A percentile compares a stretch with the other conserved stretches of the same genome.
phyloP scores from a whole-genome alignment of 2,888 invertebrate species.

The Epinotia ramella region DNA sequence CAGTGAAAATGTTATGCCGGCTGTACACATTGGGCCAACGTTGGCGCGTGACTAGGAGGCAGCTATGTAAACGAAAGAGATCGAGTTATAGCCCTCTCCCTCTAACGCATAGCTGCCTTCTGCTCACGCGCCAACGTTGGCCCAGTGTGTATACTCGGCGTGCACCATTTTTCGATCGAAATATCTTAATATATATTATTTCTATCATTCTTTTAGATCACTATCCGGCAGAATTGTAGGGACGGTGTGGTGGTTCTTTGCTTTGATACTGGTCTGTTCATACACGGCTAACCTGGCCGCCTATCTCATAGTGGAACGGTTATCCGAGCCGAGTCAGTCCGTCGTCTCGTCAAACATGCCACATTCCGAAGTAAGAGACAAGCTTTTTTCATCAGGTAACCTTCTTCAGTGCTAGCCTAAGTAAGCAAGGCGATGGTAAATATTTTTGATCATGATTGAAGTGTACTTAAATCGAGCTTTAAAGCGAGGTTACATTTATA shows the following conservation, averaged over 20 bases:
- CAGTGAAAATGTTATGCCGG: too few relatives aligned
- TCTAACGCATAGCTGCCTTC: too few relatives aligned
- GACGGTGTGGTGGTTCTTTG: constrained; percentile 99
- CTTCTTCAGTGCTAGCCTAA: constrained; percentile 43
- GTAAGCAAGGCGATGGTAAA: constrained; percentile 41
- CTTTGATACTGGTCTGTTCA: constrained; percentile 98
- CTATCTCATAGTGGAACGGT: constrained; percentile 98
- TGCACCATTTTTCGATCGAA: neutral
- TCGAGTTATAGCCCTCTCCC: too few relatives aligned
- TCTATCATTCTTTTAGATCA: constrained; percentile 80
- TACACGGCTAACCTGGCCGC: constrained; percentile 99
- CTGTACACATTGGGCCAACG: too few relatives aligned
- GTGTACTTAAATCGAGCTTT: neutral
- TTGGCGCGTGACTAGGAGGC: too few relatives aligned
- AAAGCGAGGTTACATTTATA: too few relatives aligned
- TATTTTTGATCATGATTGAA: neutral
- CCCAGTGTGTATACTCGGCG: too few relatives aligned
- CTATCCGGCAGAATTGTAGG: constrained; percentile 98
- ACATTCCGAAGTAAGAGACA: constrained; percentile 93
- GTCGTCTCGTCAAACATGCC: constrained; percentile 96
- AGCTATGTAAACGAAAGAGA: too few relatives aligned
- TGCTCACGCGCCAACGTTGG: too few relatives aligned
- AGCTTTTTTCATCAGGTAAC: constrained; percentile 71
- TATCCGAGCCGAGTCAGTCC: constrained; percentile 91
- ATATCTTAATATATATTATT: neutral